A percentile compares a stretch with the other conserved stretches of the same genome.
Conservation (phyloP, 2,797 vertebrate species). For the Rhynchotus rufescens region DNA sequence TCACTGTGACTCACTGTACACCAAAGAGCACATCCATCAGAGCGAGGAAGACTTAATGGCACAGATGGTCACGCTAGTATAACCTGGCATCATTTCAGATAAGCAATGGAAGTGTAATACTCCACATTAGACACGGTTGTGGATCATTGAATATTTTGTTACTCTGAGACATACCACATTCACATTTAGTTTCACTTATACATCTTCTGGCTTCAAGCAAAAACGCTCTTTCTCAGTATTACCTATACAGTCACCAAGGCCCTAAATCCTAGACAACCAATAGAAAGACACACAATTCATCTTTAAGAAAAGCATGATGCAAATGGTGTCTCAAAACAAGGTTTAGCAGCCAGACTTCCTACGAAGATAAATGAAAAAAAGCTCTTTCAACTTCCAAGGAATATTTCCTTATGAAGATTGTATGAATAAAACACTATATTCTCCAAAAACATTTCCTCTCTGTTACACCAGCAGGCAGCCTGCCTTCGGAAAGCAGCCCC, state of each 20-base stretch:
- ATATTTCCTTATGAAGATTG: not conserved
- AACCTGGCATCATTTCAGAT: not conserved
- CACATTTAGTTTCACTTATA: not conserved
- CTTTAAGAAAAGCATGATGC: not conserved
- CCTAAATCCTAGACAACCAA: not conserved
- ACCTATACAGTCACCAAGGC: not conserved
- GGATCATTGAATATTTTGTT: not conserved
- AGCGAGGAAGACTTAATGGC: not conserved
- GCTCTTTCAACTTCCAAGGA: not conserved
- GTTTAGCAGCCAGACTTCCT: not conserved
- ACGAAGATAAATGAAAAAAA: not conserved
- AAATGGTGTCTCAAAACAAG: not conserved
- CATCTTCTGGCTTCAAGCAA: not conserved
- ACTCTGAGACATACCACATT: not conserved
- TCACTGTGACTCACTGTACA: conserved; percentile 21
- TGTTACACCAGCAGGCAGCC: not conserved
- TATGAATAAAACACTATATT: not conserved
- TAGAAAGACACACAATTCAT: not conserved
- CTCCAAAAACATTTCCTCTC: not conserved
- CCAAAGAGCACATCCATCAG: not conserved
- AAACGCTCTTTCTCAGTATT: not conserved
- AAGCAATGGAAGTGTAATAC: not conserved
- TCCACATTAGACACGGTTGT: not conserved
- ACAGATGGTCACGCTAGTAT: not conserved
- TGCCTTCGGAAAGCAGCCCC: not conserved